phyloP scores from a whole-genome alignment of 2,113 vertebrate species.

The Vidua macroura region DNA sequence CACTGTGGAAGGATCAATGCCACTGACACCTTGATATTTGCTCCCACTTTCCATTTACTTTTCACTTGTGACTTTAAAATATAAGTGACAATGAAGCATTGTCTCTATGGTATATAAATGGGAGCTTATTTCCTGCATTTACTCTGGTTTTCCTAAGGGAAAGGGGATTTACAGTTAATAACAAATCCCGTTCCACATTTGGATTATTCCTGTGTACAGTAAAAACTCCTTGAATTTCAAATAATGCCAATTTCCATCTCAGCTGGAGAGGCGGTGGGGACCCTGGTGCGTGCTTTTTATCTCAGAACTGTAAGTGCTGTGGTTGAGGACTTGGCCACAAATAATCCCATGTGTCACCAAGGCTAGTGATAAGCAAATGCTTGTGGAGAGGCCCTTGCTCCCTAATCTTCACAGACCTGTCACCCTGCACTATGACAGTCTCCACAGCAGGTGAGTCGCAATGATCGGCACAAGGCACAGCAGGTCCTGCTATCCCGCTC shows the following conservation, averaged over 20 bases:
- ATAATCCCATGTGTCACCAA: background rate
- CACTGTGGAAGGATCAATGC: constrained; percentile 4
- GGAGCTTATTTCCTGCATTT: constrained; percentile 55
- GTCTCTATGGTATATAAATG: constrained; percentile 37
- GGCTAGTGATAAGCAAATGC: background rate
- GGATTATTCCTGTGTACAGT: constrained; percentile 57
- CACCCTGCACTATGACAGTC: background rate
- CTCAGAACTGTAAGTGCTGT: background rate
- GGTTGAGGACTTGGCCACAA: constrained; percentile 10
- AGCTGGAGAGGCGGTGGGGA: background rate
- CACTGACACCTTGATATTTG: constrained; percentile 10
- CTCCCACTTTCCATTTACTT: constrained; percentile 57
- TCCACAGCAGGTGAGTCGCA: background rate
- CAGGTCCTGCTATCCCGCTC: accelerated
- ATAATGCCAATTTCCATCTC: constrained; percentile 51
- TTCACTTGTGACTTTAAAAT: constrained; percentile 49
- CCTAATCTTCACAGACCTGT: background rate
- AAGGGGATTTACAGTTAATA: constrained; percentile 63
- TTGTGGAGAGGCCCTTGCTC: background rate
- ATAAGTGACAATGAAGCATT: constrained; percentile 26
- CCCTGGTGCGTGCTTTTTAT: background rate
- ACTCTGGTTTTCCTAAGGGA: constrained; percentile 47
- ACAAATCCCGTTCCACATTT: constrained; percentile 46
- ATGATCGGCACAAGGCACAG: background rate
- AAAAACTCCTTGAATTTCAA: constrained; percentile 63